Evolutionary conservation across 1,140 invertebrate species (phyloP), one percentile per base, ranked within the genome.

Genomic region (Tribolium castaneum): DNA sequence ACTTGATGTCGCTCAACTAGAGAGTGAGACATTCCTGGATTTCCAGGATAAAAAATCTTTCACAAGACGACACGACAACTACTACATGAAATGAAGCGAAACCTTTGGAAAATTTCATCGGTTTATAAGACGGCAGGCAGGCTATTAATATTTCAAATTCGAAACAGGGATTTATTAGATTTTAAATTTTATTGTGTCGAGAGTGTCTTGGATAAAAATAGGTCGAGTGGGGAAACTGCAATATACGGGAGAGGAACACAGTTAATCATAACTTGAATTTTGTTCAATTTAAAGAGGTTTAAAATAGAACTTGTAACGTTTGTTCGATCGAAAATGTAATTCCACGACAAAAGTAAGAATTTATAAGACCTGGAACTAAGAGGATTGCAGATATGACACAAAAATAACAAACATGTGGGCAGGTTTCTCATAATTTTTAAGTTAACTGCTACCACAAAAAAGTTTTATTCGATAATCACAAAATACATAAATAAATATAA

Each of bases 21-120:
- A 66, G 59, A 12, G 59, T 5, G 59, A 66, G 25, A 35, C 59
- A 66, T 66, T 66, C 12, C 59, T 13, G 30, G 30, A 66, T 66
- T 35, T 30, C 19, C 16, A n/a, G n/a, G 59, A 66, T 66, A 66
- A 66, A 45, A 66, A 66, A 66, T 66, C 59, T 35, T 13, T 66
- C 59, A 7, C 54, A 66, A 13, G 16, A n/a, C n/a, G n/a, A 66
- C 59, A 66, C 25, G 59, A 66, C n/a, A 66, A 66, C 59, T 66
- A 66, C 9, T 10, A 14, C 30, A n/a, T 9, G 19, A 22, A 16
- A 52, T 52, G 51, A 30, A 30, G 25, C 25, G 39, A 45, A 10
- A 9, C 2, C 39, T 45, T 39, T 9, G n/a, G 0, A 45, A 45
- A 45, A 45, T 45, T 45, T 39, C 6, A 7, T 39, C 1, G 6